Conservation (phyloP, 2,888 invertebrate species). For the Drosophila pegasa region DNA sequence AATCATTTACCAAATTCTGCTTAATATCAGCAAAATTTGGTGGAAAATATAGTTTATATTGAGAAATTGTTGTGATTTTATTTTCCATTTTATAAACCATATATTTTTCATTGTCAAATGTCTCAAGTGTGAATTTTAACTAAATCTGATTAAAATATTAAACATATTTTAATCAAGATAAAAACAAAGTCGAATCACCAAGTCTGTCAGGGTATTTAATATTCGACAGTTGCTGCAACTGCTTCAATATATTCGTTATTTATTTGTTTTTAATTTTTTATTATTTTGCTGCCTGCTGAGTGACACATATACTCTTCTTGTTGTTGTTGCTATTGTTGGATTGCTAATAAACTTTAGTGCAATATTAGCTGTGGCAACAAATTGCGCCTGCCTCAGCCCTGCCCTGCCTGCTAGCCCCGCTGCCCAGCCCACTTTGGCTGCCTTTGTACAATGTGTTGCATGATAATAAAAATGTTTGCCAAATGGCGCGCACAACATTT, state of each 20-base stretch:
- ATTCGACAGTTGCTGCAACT: not conserved
- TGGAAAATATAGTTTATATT: no score
- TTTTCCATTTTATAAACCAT: no score
- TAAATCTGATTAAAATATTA: no score
- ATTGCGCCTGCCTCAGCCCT: conserved; percentile 39
- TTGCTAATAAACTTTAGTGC: conserved; percentile 74
- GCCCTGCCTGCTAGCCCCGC: not conserved
- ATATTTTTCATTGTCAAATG: no score
- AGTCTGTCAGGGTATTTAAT: conserved; percentile 11
- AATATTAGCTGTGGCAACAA: conserved; percentile 74
- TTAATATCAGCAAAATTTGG: no score
- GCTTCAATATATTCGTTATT: conserved; percentile 14
- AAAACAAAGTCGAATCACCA: no score
- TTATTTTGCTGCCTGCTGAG: conserved; percentile 22
- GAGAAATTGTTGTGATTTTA: no score
- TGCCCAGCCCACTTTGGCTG: conserved; percentile 17
- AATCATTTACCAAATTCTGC: no score
- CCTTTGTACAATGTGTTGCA: conserved; percentile 41
- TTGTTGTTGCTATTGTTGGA: conserved; percentile 30
- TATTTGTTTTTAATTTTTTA: conserved; percentile 23
- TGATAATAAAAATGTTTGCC: conserved; percentile 78
- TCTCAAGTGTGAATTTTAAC: no score
- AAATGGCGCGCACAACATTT: conserved; percentile 64
- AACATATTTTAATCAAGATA: no score
- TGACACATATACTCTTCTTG: conserved; percentile 37